Percentiles rank a stretch among this genome's conserved stretches.
phyloP scores from a whole-genome alignment of 1,140 invertebrate species.

The Akabosia matsudoensis region DNA sequence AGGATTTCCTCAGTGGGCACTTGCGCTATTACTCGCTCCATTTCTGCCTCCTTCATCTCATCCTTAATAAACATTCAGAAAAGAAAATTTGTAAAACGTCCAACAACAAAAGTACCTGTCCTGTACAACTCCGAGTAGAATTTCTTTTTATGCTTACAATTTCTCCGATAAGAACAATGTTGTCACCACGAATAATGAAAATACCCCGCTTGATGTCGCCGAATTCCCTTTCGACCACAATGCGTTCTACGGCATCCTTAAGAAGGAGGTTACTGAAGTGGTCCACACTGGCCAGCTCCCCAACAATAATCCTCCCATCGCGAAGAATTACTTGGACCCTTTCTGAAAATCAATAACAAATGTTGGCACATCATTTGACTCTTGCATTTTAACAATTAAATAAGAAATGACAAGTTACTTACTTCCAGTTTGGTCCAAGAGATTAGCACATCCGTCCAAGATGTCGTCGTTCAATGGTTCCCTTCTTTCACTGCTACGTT shows the following conservation, averaged over 20 bases:
- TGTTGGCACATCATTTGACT: background rate
- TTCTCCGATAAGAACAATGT: conserved; percentile 94
- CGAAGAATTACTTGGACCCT: conserved; percentile 93
- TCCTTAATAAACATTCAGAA: conserved; percentile 61
- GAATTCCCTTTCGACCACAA: conserved; percentile 93
- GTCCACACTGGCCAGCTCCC: conserved; percentile 90
- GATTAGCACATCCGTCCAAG: background rate
- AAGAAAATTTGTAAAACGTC: background rate
- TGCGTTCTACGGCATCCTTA: conserved; percentile 93
- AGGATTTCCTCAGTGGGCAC: conserved; percentile 90
- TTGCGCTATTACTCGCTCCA: conserved; percentile 70
- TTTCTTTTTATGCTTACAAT: conserved; percentile 64
- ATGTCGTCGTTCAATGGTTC: background rate
- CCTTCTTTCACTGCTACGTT: too few relatives aligned
- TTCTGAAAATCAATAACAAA: conserved; percentile 64
- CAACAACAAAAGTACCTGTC: background rate
- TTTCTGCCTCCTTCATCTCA: conserved; percentile 71
- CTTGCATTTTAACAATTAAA: background rate
- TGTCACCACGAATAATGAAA: conserved; percentile 94
- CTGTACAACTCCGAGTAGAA: background rate
- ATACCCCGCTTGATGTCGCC: conserved; percentile 94
- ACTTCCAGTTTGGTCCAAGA: background rate
- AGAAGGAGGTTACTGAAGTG: conserved; percentile 96
- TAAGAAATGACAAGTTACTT: background rate
- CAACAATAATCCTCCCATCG: conserved; percentile 95